phyloP scores from a whole-genome alignment of 1,140 invertebrate genomes.

The Alviniconcha marisindica region DNA sequence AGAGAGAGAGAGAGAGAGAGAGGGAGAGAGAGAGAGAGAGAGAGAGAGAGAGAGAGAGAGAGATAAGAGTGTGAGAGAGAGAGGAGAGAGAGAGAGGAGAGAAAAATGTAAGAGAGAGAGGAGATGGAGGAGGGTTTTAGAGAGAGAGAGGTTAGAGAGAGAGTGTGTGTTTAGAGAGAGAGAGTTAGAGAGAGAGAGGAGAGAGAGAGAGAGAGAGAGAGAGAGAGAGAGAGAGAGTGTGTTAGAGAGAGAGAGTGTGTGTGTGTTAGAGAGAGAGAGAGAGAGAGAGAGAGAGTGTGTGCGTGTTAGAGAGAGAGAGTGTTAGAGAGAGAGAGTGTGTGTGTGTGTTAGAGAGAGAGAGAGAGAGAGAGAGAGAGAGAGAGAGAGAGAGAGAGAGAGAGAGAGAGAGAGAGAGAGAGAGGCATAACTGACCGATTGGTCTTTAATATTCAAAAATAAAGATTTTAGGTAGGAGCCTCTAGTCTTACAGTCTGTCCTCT shows the following conservation, averaged over 20 bases:
- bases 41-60: background rate
- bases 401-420: background rate
- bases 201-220: background rate
- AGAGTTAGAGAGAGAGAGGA: background rate
- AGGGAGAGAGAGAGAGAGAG: background rate
- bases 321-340: background rate
- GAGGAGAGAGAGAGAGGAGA: background rate
- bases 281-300: background rate
- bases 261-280: background rate
- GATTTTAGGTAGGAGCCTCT: no score
- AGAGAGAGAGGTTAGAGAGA: background rate
- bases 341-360: background rate
- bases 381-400: background rate
- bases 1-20: background rate
- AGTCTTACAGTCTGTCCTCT: background rate
- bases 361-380: background rate
- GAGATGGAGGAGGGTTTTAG: no score
- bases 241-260: background rate
- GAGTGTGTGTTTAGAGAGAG: no score
- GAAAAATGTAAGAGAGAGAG: background rate
- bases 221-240: background rate
- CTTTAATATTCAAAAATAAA: no score
- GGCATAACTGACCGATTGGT: background rate
- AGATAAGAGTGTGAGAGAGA: no score
- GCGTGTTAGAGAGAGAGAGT: no score